Base-by-base conservation (phyloP, 2,797 vertebrate species). In the Rhinatrema bivittatum region DNA sequence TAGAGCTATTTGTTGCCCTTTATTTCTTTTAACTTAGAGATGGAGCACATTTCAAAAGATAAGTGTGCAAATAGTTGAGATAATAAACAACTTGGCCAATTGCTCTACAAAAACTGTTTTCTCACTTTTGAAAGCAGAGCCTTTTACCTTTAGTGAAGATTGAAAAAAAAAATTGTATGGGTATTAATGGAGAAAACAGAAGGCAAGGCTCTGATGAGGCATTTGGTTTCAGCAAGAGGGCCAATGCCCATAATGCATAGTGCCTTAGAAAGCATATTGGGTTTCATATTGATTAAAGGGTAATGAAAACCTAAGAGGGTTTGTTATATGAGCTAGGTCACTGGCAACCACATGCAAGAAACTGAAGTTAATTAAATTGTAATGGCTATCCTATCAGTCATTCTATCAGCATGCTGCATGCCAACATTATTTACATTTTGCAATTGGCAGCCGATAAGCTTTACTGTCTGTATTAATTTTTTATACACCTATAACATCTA, bases 351-450 rank as follows among this genome's bases (percentile, higher is more conserved):
- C 69, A 73, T 39, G 45, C 47, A 62, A 60, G 58, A 70, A 76
- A 74, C 62, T 32, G 30, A 47, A 83, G 66, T 77, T 80, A 83
- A 81, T 80, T 81, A 79, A 80, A 78, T 66, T 20, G 50, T 76
- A 72, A 52, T 0, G 1, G 18, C 43, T 46, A 62, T 57, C 53
- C 69, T 68, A 80, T 79, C 65, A 66, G 72, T 78, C 77, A 80
- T 68, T 29, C 39, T 23, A 50, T 40, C 32, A 38, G 8, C 39
- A 18, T 2, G 0, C 51, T 69, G 46, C 42, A 44, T 52, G 62
- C 51, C 56, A 64, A 58, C 48, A 42, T 56, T 57, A 72, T 79
- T 76, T 81, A 64, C 56, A 73, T 73, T 65, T 65, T 67, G 43
- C 56, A 61, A 40, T 39, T 63, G 58, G 2, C 52, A 46, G 45